Conservation (phyloP, 2,113 vertebrate genomes). For the Himantopus leucocephalus region DNA sequence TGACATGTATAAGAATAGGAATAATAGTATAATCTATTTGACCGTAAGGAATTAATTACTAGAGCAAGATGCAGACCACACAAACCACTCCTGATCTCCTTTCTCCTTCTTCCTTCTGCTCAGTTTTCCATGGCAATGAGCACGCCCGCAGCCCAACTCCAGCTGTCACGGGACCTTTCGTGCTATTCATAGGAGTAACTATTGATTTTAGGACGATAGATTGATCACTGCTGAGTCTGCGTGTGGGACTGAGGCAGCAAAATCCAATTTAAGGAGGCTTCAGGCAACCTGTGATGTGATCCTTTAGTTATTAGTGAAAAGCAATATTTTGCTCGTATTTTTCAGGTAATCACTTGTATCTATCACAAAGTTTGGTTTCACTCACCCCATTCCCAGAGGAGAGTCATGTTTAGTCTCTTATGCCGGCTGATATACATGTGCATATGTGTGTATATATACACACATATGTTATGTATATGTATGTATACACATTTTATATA, state of each 20-base stretch:
- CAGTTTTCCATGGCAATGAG: neutral
- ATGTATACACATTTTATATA: too few species aligned
- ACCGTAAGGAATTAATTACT: neutral
- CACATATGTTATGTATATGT: neutral
- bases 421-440: neutral
- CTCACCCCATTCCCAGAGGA: neutral
- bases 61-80: neutral
- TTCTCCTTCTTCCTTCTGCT: neutral
- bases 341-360: neutral
- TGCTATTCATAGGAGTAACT: neutral
- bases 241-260: neutral
- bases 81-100: neutral
- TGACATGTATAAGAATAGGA: neutral
- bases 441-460: neutral
- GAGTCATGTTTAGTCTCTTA: neutral
- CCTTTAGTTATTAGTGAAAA: neutral
- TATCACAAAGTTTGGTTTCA: neutral
- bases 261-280: neutral
- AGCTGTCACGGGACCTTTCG: neutral
- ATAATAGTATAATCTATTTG: neutral
- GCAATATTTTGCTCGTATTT: neutral
- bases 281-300: neutral
- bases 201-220: neutral
- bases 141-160: neutral
- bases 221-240: neutral